These are phyloP conservation scores for Acanthiza pusilla DNA, from an alignment of 2,797 vertebrate species.

Conservation along the genomic window DNA sequence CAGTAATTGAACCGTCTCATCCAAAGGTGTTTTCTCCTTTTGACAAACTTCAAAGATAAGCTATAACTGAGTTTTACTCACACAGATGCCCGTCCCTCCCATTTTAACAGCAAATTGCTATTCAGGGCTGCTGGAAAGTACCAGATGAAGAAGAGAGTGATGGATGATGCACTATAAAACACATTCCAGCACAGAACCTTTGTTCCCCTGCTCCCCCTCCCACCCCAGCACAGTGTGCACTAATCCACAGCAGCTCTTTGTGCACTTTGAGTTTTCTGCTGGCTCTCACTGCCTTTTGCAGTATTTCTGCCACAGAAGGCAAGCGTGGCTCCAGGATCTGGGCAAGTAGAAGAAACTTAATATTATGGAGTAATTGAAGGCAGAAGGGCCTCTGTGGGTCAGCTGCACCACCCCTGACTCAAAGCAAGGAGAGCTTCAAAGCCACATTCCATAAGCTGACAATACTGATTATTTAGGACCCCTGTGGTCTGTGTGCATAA, in stretches of 20 bases:
- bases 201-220: not conserved
- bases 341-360: not conserved
- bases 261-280: not conserved
- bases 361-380: not conserved
- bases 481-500: not conserved
- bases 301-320: not conserved
- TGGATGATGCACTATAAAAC: not conserved
- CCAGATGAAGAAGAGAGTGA: not conserved
- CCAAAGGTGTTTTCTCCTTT: not conserved
- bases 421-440: slow-evolving; percentile 27
- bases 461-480: not conserved
- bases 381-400: not conserved
- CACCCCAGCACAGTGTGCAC: not conserved
- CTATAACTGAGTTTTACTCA: not conserved
- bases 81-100: not conserved
- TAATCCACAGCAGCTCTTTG: not conserved
- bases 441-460: not conserved
- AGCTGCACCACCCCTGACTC: not conserved
- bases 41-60: not conserved
- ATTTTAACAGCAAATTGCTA: not conserved
- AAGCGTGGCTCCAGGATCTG: not conserved
- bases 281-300: not conserved
- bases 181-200: not conserved
- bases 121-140: not conserved
- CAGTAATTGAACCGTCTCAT: not conserved